A percentile compares a stretch with the other conserved stretches of the same genome.
Conservation (phyloP, 2,797 vertebrate genomes). For the Chromobotia macracanthus region DNA sequence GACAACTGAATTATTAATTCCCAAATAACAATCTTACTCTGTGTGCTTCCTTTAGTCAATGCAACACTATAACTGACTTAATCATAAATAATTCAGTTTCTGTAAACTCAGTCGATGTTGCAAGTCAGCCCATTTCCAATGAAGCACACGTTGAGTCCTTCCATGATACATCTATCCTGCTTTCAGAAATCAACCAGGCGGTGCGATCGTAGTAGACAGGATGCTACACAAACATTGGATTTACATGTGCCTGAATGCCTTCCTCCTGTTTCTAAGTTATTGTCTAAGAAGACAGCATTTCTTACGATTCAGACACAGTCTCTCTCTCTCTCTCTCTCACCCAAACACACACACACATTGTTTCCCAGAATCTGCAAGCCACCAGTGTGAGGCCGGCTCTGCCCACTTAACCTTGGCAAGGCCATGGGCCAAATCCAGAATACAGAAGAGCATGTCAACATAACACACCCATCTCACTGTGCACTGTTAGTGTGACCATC, state of each 20-base stretch:
- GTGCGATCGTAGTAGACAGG: neutral
- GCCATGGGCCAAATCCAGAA: conserved; percentile 19
- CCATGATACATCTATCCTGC: neutral
- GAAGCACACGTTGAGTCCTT: neutral
- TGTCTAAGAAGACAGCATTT: neutral
- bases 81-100: conserved; percentile 1
- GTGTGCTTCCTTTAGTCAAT: conserved; percentile 23
- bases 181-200: neutral
- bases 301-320: neutral
- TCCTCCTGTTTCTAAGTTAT: neutral
- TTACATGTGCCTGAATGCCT: neutral
- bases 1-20: conserved; percentile 61
- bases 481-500: conserved; percentile 33
- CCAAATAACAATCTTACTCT: conserved; percentile 48
- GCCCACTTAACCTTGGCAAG: conserved; percentile 60
- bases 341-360: neutral
- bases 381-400: conserved; percentile 40
- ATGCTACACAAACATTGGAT: neutral
- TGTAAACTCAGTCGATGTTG: neutral
- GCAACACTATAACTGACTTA: conserved; percentile 30
- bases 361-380: conserved; percentile 32
- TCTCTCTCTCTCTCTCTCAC: neutral
- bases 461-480: conserved; percentile 45
- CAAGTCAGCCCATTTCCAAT: neutral
- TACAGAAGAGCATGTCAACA: conserved; percentile 60